phyloP scores from a whole-genome alignment of 2,113 vertebrate genomes.

The Semicossyphus pulcher region DNA sequence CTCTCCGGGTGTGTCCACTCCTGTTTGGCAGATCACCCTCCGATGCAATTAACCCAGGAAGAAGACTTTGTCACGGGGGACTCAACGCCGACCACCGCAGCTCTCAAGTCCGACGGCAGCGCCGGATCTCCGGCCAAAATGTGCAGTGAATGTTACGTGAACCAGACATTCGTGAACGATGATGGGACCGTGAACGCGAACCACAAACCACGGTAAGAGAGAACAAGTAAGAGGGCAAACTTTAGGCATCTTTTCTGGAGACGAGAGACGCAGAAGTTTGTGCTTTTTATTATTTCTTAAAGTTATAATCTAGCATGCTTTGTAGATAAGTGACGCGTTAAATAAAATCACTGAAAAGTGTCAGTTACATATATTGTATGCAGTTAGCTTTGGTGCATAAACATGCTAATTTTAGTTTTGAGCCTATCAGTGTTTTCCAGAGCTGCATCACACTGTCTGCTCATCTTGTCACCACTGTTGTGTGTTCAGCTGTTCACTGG shows the following conservation, averaged over 20 bases:
- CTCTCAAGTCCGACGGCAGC: constrained; percentile 66
- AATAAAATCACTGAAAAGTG: background rate
- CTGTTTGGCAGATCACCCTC: constrained; percentile 56
- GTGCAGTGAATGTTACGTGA: constrained; percentile 84
- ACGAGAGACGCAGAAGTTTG: background rate
- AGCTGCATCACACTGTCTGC: no score
- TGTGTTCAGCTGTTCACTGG: constrained; percentile 41
- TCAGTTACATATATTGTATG: background rate
- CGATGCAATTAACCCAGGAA: constrained; percentile 84
- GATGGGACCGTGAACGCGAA: constrained; percentile 77
- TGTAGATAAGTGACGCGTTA: background rate
- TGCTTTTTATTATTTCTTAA: background rate
- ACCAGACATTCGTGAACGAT: constrained; percentile 86
- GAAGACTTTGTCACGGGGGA: constrained; percentile 77
- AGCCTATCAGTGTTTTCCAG: no score
- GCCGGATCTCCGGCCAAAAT: constrained; percentile 64
- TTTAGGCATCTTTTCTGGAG: background rate
- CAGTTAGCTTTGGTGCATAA: background rate
- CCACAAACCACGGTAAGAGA: constrained; percentile 72
- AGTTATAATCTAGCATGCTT: background rate
- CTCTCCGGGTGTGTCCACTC: constrained; percentile 42
- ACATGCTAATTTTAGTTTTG: no score
- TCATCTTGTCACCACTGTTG: constrained; percentile 24
- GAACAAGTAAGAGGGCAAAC: background rate
- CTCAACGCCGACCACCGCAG: constrained; percentile 70